Evolutionary conservation across 2,113 vertebrate species (phyloP), one percentile per base, ranked within the genome.

Genomic region (Antennarius striatus): DNA sequence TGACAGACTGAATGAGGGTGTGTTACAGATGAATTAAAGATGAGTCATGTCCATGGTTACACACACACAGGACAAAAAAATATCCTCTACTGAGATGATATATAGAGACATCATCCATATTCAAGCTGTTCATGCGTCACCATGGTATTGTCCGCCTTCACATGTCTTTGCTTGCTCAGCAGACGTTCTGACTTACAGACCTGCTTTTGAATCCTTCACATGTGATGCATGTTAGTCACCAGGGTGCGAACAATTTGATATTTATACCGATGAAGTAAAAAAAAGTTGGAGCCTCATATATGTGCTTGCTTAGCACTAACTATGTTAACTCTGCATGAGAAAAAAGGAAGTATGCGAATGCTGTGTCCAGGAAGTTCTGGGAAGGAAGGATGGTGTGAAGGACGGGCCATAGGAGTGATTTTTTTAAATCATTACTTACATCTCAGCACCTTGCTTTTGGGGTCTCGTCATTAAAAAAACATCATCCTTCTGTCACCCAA

Each of bases 381-480:
- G 32, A 36, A 36, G 32, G 32, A 36, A 36, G 32, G 32, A 4
- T 36, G 11, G 42, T 30, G 46, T 66, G 36, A 63, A 42, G 13
- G 36, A 46, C 16, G 0, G 17, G 52, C 29, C 48, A 15, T 64
- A 56, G 32, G 39, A 28, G 40, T 54, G 29, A 60, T 32, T 32
- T 56, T 48, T 39, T 40, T 50, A 74, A 55, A 56, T 63, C 57
- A 57, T 36, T 36, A 12, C 10, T 42, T 60, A 16, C 39, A 67
- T 63, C 16, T 43, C 53, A 45, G 5, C 52, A 50, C 53, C 29
- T 48, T 3, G 2, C 63, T 56, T 13, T 6, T 75, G 50, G 43
- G 71, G 55, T 75, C 14, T 32, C 51, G 55, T 83, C 72, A 82
- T 88, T 56, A 87, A 83, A 83, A 81, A 80, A 86, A 81, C 58